Evolutionary conservation across 2,797 vertebrate species (phyloP).

Genomic region (Poeciliopsis presidionis): DNA sequence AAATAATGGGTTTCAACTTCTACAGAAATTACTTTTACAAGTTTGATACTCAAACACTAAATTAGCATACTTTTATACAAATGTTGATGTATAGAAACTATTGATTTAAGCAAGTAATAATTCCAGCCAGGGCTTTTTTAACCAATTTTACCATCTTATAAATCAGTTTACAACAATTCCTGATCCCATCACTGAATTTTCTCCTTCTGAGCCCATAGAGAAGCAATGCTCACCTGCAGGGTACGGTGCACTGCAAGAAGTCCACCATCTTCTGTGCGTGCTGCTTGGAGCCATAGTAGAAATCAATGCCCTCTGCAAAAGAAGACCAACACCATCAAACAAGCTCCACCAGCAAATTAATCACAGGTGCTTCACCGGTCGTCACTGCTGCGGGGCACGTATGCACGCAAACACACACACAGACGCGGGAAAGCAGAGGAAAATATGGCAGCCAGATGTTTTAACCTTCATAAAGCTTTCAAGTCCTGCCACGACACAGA

Average conservation of each 20-base stretch:
- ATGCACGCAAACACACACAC: neutral
- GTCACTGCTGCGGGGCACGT: constrained; percentile 4
- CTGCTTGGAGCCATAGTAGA: constrained; percentile 94
- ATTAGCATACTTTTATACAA: neutral
- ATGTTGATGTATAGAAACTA: neutral
- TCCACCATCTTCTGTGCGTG: constrained; percentile 97
- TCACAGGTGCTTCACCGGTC: constrained; percentile 28
- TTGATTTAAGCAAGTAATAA: neutral
- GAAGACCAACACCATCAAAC: constrained; percentile 43
- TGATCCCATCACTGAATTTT: neutral
- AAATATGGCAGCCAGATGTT: constrained; percentile 71
- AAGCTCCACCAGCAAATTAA: constrained; percentile 32
- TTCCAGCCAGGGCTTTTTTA: neutral
- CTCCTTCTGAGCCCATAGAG: neutral
- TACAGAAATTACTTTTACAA: neutral
- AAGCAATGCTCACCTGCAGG: constrained; percentile 84
- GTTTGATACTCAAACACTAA: constrained; percentile 2
- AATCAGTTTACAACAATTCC: neutral
- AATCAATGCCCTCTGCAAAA: constrained; percentile 92
- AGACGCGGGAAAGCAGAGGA: constrained; percentile 12
- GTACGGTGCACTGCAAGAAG: constrained; percentile 94
- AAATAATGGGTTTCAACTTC: neutral
- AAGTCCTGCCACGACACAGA: constrained; percentile 50
- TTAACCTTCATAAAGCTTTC: constrained; percentile 50
- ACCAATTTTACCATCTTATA: neutral